Conservation (phyloP, 2,113 vertebrate species). For the Zosterops hypoxanthus region DNA sequence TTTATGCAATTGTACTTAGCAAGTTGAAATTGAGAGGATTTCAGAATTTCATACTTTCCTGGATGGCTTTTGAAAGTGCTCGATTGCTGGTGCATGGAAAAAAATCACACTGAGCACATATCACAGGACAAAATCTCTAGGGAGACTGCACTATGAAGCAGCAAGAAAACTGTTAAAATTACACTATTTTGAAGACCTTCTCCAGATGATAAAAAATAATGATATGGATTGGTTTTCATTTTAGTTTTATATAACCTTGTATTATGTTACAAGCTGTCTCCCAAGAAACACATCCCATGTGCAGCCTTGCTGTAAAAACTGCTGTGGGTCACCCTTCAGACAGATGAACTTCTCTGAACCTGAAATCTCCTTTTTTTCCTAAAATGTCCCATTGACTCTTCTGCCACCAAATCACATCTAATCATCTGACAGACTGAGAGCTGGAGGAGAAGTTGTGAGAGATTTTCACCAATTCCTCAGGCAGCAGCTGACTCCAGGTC, state of each 20-base stretch:
- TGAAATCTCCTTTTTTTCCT: not conserved
- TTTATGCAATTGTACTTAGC: not conserved
- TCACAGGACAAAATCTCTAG: not conserved
- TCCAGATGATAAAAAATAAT: not conserved
- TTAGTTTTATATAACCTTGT: not conserved
- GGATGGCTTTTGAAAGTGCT: not conserved
- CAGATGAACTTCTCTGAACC: not conserved
- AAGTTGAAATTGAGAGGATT: not conserved
- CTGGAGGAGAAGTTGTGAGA: not conserved
- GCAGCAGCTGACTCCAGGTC: not conserved
- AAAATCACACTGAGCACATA: not conserved
- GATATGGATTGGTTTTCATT: not conserved
- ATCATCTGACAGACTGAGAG: not conserved
- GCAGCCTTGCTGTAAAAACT: not conserved
- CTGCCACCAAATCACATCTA: not conserved
- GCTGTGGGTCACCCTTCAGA: not conserved
- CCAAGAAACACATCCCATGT: not conserved
- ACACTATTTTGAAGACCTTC: not conserved
- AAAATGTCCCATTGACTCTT: not conserved
- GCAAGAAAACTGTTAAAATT: not conserved
- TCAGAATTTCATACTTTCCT: not conserved
- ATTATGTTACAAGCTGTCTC: not conserved
- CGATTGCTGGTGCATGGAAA: fast-evolving
- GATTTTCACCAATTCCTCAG: not conserved
- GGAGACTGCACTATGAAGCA: not conserved